Evolutionary conservation across 2,797 vertebrate genomes (phyloP), one percentile per base, ranked within the genome.

Genomic region (Arvicola amphibius): DNA sequence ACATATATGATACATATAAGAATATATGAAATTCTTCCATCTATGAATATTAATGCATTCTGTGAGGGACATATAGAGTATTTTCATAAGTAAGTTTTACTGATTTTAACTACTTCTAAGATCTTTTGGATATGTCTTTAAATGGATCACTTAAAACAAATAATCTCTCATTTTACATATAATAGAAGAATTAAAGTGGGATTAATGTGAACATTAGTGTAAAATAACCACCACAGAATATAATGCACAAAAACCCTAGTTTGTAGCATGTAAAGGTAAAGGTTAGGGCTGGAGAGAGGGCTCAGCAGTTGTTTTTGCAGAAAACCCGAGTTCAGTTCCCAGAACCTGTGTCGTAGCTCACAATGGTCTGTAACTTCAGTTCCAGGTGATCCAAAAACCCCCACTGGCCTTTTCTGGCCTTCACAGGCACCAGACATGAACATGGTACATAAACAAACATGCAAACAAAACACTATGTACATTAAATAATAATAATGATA

Each of bases 41-140:
- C 71, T 56, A 3, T 69, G 8, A 56, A 17, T 90, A 48, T 40
- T 78, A 61, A 34, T 19, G 2, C 3, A 87, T 87, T 83, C 19
- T 79, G 27, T 27, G n/a, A 63, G 2, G n/a, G 19, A 32, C 69
- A 67, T 7, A 46, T 56, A 17, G 5, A 71, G 1, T 11, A 27
- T 78, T 88, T 88, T 67, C 71, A 77, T 59, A 77, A 21, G n/a
- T 71, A 27, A 53, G 53, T 97, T 79, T 85, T 88, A 59, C 87
- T 59, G 46, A 17, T 65, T 63, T 65, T 56, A 8, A 80, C 10
- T 93, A 12, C n/a, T 83, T 69, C 17, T 61, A 59, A 89, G 48
- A 19, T 65, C 48, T 2, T 65, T 89, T 89, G 59, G 46, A 27
- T 12, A 56, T 61, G 8, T 16, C 5, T 73, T 90, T 81, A 77